Evolutionary conservation across 2,797 vertebrate species (phyloP).

Genomic region (Presbytis comata): DNA sequence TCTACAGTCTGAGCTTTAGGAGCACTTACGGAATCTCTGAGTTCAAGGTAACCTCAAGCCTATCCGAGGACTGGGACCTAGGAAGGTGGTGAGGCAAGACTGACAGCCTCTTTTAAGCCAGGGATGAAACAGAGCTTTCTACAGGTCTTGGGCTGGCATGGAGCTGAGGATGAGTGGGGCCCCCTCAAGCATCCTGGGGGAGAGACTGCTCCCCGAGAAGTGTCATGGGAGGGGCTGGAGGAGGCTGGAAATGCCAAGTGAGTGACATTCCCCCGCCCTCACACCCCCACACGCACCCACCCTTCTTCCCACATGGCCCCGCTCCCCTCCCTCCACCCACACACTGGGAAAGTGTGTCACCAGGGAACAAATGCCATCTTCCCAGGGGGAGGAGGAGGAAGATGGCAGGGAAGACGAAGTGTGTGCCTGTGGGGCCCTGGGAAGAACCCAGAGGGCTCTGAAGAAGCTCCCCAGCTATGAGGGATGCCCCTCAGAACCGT

Average conservation of each 20-base stretch:
- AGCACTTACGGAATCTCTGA: background rate
- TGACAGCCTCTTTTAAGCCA: background rate
- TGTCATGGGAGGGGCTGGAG: background rate
- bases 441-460: background rate
- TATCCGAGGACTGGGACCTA: background rate
- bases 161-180: background rate
- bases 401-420: background rate
- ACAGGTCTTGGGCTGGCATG: background rate
- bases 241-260: background rate
- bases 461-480: background rate
- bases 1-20: background rate
- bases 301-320: conserved; percentile 60
- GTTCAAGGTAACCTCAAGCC: background rate
- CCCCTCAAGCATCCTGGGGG: background rate
- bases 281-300: conserved; percentile 51
- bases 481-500: rapidly evolving
- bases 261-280: conserved; percentile 64
- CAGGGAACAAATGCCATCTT: conserved; percentile 56
- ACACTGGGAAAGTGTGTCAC: conserved; percentile 58
- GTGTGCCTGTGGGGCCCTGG: background rate
- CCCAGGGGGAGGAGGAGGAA: background rate
- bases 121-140: background rate
- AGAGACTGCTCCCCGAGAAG: background rate
- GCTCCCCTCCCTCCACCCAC: background rate
- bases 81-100: rapidly evolving